phyloP scores from a whole-genome alignment of 2,797 vertebrate species.

The Peromyscus eremicus region DNA sequence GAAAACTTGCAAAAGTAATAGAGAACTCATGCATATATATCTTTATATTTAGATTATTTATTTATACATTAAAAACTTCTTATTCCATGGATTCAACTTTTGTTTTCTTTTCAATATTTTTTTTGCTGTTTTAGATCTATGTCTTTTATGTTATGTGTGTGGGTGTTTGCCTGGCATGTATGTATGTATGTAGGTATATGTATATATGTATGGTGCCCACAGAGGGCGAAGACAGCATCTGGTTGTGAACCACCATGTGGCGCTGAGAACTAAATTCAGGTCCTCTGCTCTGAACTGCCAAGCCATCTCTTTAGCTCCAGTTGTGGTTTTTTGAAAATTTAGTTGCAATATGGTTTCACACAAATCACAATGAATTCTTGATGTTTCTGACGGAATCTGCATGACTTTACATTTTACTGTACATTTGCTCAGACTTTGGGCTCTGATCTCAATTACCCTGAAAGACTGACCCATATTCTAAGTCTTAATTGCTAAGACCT shows the following conservation, averaged over 20 bases:
- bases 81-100: not conserved
- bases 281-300: not conserved
- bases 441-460: not conserved
- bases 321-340: slow-evolving; percentile 60
- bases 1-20: slow-evolving; percentile 11
- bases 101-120: not conserved
- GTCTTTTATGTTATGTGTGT: not conserved
- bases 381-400: not conserved
- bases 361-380: not conserved
- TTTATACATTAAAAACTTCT: not conserved
- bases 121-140: slow-evolving; percentile 3
- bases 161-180: not conserved
- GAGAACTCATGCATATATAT: not conserved
- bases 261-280: not conserved
- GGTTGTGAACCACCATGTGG: not conserved
- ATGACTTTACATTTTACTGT: not conserved
- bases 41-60: not conserved
- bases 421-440: not conserved
- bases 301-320: not conserved
- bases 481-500: not conserved
- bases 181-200: too few species aligned
- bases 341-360: slow-evolving; percentile 24
- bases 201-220: not conserved
- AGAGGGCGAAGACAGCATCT: not conserved
- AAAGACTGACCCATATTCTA: not conserved